A percentile compares a stretch with the other conserved stretches of the same genome.
phyloP scores from a whole-genome alignment of 2,888 invertebrate species.

The Xestia xanthographa region DNA sequence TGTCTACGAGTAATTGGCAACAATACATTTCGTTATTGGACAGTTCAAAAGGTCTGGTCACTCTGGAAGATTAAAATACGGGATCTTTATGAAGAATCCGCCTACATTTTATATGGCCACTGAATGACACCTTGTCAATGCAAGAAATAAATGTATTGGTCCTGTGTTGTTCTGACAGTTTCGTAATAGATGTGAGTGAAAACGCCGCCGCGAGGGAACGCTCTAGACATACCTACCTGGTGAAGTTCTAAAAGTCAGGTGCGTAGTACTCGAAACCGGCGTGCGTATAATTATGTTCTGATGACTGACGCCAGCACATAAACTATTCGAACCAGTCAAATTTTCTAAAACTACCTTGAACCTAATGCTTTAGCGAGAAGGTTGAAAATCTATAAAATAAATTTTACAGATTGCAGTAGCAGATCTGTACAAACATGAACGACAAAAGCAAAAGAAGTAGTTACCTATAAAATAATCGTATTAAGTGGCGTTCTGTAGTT shows the following conservation, averaged over 20 bases:
- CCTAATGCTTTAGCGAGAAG: too few species aligned
- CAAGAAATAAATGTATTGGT: neutral
- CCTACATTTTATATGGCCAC: neutral
- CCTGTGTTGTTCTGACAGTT: neutral
- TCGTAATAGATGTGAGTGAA: neutral
- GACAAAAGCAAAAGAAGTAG: neutral
- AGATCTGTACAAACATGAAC: neutral
- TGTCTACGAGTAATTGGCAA: slow-evolving; percentile 49
- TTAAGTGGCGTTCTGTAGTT: neutral
- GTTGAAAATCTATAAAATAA: too few species aligned
- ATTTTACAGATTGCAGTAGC: too few species aligned
- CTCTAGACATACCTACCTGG: neutral
- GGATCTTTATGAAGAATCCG: neutral
- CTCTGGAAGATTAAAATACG: slow-evolving; percentile 43
- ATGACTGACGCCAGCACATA: too few species aligned
- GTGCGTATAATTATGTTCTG: neutral
- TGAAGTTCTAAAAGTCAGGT: neutral
- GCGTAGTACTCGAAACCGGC: neutral
- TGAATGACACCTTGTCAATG: neutral
- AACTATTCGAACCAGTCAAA: too few species aligned
- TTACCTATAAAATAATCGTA: neutral
- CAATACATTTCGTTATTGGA: slow-evolving; percentile 39
- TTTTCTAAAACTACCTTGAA: too few species aligned
- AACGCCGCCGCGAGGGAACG: neutral
- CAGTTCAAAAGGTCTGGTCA: slow-evolving; percentile 40